These are phyloP conservation scores for Catocala nupta DNA, from an alignment of 2,888 invertebrate genomes.

Conservation along the genomic window DNA sequence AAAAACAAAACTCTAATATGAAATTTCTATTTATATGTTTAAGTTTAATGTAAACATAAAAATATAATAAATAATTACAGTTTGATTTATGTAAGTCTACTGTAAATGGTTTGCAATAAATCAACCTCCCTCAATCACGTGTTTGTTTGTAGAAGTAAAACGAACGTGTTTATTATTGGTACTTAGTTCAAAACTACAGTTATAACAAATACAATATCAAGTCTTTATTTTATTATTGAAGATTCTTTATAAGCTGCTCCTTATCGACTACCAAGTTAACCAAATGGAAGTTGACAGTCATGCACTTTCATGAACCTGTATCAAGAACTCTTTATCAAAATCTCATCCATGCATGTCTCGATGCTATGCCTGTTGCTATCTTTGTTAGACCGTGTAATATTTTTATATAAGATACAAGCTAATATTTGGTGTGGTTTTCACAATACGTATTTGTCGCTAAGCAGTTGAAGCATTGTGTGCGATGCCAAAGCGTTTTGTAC, in stretches of 20 bases:
- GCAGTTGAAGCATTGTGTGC: constrained; percentile 23
- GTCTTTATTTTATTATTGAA: no score
- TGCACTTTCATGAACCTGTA: no score
- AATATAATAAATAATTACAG: constrained; percentile 11
- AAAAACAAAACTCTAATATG: constrained; percentile 3
- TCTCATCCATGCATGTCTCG: background rate
- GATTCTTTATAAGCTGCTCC: no score
- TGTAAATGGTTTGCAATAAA: no score
- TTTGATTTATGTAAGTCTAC: constrained; percentile 22
- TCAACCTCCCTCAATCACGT: no score
- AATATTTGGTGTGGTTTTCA: constrained; percentile 30
- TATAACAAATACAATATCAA: no score
- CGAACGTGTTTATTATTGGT: no score
- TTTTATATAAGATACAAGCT: constrained; percentile 21
- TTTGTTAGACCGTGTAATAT: background rate
- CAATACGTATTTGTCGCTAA: constrained; percentile 27
- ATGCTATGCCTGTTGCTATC: background rate
- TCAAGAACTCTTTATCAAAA: background rate
- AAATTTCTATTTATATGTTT: constrained; percentile 14
- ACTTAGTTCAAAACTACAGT: no score
- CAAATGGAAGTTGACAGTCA: no score
- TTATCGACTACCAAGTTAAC: no score
- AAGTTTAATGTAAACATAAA: constrained; percentile 21
- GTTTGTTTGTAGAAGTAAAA: no score
- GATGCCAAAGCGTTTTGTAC: constrained; percentile 35